Percentiles rank a stretch among this genome's conserved stretches.
Conservation (phyloP, 2,888 invertebrate species). For the Caenorhabditis macrosperma region DNA sequence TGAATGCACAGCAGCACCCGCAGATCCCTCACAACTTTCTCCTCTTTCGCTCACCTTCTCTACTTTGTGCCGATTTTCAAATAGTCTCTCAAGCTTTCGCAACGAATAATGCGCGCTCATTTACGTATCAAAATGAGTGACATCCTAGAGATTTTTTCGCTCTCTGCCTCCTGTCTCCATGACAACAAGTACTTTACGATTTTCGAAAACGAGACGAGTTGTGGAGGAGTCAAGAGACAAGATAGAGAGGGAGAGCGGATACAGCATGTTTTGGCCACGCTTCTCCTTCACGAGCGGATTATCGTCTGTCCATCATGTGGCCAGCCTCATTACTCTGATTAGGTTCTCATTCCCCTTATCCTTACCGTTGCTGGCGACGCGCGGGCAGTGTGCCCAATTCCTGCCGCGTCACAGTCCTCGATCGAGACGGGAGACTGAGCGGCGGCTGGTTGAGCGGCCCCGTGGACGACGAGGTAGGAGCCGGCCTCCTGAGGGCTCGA, state of each 20-base stretch:
- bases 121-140: not conserved
- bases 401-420: slow-evolving; percentile 64
- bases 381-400: slow-evolving; percentile 64
- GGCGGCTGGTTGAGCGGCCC: not conserved
- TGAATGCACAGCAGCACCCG: slow-evolving; percentile 30
- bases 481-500: slow-evolving; percentile 48
- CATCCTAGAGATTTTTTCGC: not conserved
- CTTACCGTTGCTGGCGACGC: slow-evolving; percentile 75
- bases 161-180: not conserved
- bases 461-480: slow-evolving; percentile 15
- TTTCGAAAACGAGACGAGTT: not conserved
- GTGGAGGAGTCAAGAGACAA: not conserved
- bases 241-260: slow-evolving; percentile 4
- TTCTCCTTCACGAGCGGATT: slow-evolving; percentile 15
- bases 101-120: no score
- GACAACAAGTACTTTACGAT: slow-evolving; percentile 33
- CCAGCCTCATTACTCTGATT: slow-evolving; percentile 7
- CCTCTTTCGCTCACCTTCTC: not conserved
- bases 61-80: not conserved
- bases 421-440: slow-evolving; percentile 67
- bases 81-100: not conserved
- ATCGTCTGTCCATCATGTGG: not conserved
- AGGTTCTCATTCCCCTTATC: not conserved
- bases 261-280: slow-evolving; percentile 2
- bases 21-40: not conserved